Evolutionary conservation across 1,140 invertebrate genomes (phyloP).

Genomic region (Pseudomyrmex concolor): DNA sequence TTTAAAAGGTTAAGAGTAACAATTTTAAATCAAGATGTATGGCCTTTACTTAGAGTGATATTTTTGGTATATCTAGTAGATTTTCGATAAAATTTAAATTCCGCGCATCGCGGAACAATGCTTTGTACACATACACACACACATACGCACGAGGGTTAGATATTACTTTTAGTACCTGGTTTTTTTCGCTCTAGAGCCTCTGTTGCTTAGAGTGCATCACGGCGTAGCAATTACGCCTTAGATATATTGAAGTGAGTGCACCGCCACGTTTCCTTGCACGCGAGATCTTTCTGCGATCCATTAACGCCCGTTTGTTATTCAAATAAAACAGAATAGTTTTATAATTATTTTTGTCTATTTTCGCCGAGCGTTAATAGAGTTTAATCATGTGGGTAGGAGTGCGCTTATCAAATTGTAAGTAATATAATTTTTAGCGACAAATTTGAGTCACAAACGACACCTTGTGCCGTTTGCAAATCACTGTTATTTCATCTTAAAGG

Average conservation of each 20-base stretch:
- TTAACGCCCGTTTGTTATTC: slow-evolving; percentile 20
- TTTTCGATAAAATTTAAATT: slow-evolving; percentile 6
- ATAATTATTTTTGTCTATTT: background rate
- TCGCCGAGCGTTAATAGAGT: slow-evolving; percentile 17
- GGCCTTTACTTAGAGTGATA: slow-evolving; percentile 37
- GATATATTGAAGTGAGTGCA: slow-evolving; percentile 50
- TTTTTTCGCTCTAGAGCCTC: slow-evolving; percentile 49
- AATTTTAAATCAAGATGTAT: background rate
- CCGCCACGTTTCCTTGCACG: slow-evolving; percentile 29
- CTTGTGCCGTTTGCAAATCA: too few species aligned
- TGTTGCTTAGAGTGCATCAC: slow-evolving; percentile 44
- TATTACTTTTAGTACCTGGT: slow-evolving; percentile 77
- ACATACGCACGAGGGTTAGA: background rate
- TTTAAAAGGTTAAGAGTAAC: slow-evolving; percentile 1
- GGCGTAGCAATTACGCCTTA: slow-evolving; percentile 47
- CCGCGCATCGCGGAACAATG: slow-evolving; percentile 6
- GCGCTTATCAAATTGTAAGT: slow-evolving; percentile 20
- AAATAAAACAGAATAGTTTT: background rate
- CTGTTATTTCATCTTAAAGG: too few species aligned
- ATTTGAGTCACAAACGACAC: too few species aligned
- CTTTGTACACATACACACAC: background rate
- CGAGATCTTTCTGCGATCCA: slow-evolving; percentile 1
- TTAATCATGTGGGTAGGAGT: background rate
- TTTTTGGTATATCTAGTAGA: background rate
- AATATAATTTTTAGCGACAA: slow-evolving; percentile 12